phyloP scores from a whole-genome alignment of 2,797 vertebrate genomes.

The Crocodylus rhombifer region DNA sequence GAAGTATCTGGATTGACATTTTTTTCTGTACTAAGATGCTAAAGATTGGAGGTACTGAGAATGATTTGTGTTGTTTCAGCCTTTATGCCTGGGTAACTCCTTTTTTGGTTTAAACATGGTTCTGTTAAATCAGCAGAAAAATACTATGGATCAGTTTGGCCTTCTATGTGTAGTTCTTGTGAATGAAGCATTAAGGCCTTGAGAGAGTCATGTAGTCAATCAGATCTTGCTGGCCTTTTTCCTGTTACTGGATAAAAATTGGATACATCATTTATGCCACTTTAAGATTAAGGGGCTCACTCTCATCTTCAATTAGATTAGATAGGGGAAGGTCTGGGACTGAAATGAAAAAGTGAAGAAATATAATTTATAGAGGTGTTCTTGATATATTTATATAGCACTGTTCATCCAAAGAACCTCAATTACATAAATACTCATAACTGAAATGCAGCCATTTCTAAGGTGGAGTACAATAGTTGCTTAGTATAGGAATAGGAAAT shows the following conservation, averaged over 20 bases:
- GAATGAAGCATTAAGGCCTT: neutral
- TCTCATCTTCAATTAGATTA: neutral
- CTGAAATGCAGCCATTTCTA: neutral
- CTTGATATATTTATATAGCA: neutral
- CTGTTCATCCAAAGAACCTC: neutral
- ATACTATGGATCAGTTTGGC: neutral
- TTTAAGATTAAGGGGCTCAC: neutral
- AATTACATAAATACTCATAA: neutral
- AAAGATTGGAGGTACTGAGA: neutral
- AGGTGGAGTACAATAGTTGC: neutral
- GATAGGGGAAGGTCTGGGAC: neutral
- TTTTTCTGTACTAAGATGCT: conserved; percentile 41
- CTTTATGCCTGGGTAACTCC: neutral
- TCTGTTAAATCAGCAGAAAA: neutral
- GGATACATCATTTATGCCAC: neutral
- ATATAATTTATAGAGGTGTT: neutral
- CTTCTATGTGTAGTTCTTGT: neutral
- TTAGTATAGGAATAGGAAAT: neutral
- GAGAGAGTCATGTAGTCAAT: neutral
- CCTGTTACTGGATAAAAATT: neutral
- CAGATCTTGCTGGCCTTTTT: neutral
- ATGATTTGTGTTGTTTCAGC: neutral
- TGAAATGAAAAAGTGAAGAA: neutral
- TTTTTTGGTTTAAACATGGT: neutral
- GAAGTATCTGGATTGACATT: conserved; percentile 39